Percentiles rank a stretch among this genome's conserved stretches.
Evolutionary conservation across 1,140 invertebrate species (phyloP).

Genomic region (Drosophila pectinifera): DNA sequence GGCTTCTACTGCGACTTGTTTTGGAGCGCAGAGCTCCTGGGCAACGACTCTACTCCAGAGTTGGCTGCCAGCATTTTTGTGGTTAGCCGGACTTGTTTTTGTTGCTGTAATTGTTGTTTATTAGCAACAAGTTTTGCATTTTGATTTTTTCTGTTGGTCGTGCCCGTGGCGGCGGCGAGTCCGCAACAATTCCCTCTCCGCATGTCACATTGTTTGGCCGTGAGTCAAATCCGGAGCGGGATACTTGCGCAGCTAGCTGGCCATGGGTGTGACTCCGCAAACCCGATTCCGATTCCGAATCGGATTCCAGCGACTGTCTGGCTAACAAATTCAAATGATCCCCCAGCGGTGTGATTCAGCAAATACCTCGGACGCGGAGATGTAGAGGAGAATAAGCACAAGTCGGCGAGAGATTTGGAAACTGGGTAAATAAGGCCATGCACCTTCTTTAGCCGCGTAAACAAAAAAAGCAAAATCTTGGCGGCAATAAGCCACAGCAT

Average conservation of each 20-base stretch:
- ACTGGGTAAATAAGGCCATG: slow-evolving; percentile 85
- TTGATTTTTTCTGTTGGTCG: slow-evolving; percentile 55
- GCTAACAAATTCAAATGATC: slow-evolving; percentile 63
- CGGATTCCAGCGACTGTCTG: slow-evolving; percentile 42
- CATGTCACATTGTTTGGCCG: slow-evolving; percentile 57
- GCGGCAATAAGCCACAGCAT: slow-evolving; percentile 45
- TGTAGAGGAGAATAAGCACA: slow-evolving; percentile 28
- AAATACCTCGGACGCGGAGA: slow-evolving; percentile 27
- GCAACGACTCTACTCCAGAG: slow-evolving; percentile 52
- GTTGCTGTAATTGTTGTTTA: slow-evolving; percentile 57
- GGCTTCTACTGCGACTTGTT: slow-evolving; percentile 23
- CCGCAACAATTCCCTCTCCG: slow-evolving; percentile 48
- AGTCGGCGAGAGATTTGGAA: slow-evolving; percentile 64
- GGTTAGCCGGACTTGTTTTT: slow-evolving; percentile 56
- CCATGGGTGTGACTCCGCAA: slow-evolving; percentile 44
- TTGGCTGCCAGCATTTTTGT: slow-evolving; percentile 64
- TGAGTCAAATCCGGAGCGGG: slow-evolving; percentile 63
- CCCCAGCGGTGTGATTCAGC: slow-evolving; percentile 66
- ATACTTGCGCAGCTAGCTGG: slow-evolving; percentile 15
- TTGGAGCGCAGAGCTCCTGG: slow-evolving; percentile 49
- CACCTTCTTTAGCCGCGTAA: slow-evolving; percentile 56
- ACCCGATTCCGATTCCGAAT: slow-evolving; percentile 9
- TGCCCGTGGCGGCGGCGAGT: slow-evolving; percentile 22
- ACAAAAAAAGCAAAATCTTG: slow-evolving; percentile 27
- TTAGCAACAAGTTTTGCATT: slow-evolving; percentile 81